These are phyloP conservation scores for Proales similis DNA, from an alignment of 1,140 invertebrate genomes.

Conservation along the genomic window DNA sequence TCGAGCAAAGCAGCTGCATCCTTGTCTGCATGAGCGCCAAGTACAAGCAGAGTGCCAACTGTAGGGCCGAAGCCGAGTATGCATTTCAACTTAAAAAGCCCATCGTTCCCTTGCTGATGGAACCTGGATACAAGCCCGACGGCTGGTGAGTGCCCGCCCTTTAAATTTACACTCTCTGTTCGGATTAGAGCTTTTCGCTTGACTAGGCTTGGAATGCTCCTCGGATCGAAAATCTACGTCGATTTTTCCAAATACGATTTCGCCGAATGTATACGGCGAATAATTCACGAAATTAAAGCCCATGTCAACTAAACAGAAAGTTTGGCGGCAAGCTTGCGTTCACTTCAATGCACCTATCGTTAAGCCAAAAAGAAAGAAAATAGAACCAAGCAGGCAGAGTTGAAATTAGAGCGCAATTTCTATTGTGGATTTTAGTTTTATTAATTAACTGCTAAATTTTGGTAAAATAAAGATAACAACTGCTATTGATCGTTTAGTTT, in stretches of 20 bases:
- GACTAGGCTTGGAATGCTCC: slow-evolving; percentile 14
- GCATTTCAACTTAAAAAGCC: slow-evolving; percentile 43
- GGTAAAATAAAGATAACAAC: no score
- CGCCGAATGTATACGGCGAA: slow-evolving; percentile 4
- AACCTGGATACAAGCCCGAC: slow-evolving; percentile 44
- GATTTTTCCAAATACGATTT: slow-evolving; percentile 20
- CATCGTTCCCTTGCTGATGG: slow-evolving; percentile 45
- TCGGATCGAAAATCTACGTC: slow-evolving; percentile 26
- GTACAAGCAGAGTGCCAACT: slow-evolving; percentile 41
- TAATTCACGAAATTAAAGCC: slow-evolving; percentile 16
- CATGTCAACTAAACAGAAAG: no score
- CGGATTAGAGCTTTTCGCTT: not conserved
- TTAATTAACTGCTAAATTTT: no score
- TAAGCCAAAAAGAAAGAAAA: no score
- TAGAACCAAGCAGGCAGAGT: no score
- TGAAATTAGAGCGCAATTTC: no score
- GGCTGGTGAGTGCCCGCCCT: slow-evolving; percentile 42
- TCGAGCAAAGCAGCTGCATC: slow-evolving; percentile 47
- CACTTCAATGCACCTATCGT: no score
- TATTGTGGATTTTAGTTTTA: no score
- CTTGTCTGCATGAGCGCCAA: slow-evolving; percentile 48
- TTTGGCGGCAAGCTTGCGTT: no score
- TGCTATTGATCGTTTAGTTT: no score
- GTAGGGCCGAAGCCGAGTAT: slow-evolving; percentile 46
- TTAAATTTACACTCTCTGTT: not conserved